Conservation (phyloP, 2,888 invertebrate species). For the Pecten maximus region DNA sequence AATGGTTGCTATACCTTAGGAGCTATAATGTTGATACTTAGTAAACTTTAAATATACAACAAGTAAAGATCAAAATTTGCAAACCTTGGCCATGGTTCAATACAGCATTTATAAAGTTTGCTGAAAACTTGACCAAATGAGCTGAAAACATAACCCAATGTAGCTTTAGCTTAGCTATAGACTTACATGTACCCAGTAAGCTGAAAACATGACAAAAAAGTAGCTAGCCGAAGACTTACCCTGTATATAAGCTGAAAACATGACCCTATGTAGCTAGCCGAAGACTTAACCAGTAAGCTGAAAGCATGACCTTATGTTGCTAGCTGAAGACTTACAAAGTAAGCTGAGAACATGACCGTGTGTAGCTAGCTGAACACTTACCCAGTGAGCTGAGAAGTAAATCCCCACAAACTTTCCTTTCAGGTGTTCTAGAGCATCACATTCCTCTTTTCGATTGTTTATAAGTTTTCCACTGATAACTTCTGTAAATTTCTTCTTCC, state of each 20-base stretch:
- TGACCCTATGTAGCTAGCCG: too few relatives aligned
- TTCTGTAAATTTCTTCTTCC: slow-evolving; percentile 86
- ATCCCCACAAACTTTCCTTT: slow-evolving; percentile 88
- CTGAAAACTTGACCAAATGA: too few relatives aligned
- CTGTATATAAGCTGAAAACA: not conserved
- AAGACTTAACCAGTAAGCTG: not conserved
- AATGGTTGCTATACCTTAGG: too few relatives aligned
- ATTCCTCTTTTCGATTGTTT: slow-evolving; percentile 79
- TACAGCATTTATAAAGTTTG: too few relatives aligned
- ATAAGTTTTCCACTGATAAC: slow-evolving; percentile 75
- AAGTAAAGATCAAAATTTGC: too few relatives aligned
- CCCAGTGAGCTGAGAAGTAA: slow-evolving; percentile 95
- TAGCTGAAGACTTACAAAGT: not conserved
- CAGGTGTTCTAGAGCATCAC: slow-evolving; percentile 73
- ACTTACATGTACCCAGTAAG: too few relatives aligned
- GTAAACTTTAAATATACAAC: too few relatives aligned
- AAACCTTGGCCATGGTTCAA: too few relatives aligned
- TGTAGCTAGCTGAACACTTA: slow-evolving; percentile 82
- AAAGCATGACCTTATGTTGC: not conserved
- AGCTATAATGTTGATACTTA: too few relatives aligned
- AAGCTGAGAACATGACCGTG: not conserved
- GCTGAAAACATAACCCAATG: too few relatives aligned
- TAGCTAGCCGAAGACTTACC: not conserved
- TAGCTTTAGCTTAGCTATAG: too few relatives aligned
- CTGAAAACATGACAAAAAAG: too few relatives aligned